Evolutionary conservation across 2,888 invertebrate species (phyloP), one percentile per base, ranked within the genome.

Genomic region (Cerceris rybyensis): DNA sequence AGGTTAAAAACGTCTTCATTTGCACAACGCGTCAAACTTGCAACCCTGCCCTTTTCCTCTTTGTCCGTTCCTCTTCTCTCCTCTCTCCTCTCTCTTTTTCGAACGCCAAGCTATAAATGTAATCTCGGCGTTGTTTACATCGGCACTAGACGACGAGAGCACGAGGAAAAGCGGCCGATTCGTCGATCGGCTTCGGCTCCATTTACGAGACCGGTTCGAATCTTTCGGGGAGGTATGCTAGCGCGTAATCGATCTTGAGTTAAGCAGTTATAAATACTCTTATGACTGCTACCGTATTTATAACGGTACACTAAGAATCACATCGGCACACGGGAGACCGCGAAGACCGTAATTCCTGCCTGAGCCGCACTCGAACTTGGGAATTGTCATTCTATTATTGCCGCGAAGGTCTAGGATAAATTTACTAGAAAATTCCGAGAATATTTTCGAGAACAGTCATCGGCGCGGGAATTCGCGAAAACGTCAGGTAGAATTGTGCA

Each of bases 191-290:
- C 28, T 28, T 28, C 28, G 28, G 46, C 6, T 46, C 46, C 11
- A 46, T 46, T 46, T 46, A 46, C 8, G 46, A 46, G 46, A 11
- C 46, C 8, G 13, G 54, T 7, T n/a, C 43, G 42, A 57, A 57
- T 2, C 28, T 28, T 28, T 28, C 28, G 28, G 28, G 28, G 28
- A 28, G 28, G 28, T 28, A 28, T 28, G 28, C 28, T 28, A 28
- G 28, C 28, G 28, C 28, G 63, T 67, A 70, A 70, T 65, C 61
- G 65, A 66, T 66, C 54, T 63, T 72, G 14, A 46, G 59, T 76
- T 75, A 75, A 72, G 50, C 75, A 70, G 80, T 81, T 84, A 84
- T 84, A 81, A 85, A 85, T 85, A 85, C 75, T 7, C 58, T 54
- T 68, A 74, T 64, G 73, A 69, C 69, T 50, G 69, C 43, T 52